A percentile compares a stretch with the other conserved stretches of the same genome.
phyloP scores from a whole-genome alignment of 1,140 invertebrate genomes.

The Neuroterus valhalla region DNA sequence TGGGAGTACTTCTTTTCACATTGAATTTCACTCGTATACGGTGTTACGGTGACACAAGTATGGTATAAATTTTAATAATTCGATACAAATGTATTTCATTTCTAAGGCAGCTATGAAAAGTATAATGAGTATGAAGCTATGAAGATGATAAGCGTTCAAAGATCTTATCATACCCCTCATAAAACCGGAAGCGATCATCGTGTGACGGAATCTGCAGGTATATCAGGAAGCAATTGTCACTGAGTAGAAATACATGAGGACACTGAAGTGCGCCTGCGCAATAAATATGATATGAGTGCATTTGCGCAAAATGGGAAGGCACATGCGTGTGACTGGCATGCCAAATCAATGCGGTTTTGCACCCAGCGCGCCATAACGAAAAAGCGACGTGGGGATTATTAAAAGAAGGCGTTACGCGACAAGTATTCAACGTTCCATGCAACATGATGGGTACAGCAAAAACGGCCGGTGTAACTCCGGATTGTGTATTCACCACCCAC shows the following conservation, averaged over 20 bases:
- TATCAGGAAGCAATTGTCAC: slow-evolving; percentile 33
- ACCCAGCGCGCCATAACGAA: too few relatives aligned
- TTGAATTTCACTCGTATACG: not conserved
- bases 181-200: slow-evolving; percentile 1
- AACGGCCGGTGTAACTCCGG: slow-evolving; percentile 35
- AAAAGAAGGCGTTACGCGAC: not conserved
- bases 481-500: slow-evolving; percentile 29
- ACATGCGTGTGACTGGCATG: slow-evolving; percentile 21
- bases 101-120: too few relatives aligned
- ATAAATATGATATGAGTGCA: too few relatives aligned
- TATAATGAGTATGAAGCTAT: too few relatives aligned
- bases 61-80: not conserved
- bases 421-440: slow-evolving; percentile 1
- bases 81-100: too few relatives aligned
- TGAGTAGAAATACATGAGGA: not conserved
- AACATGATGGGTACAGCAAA: too few relatives aligned
- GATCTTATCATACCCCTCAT: not conserved
- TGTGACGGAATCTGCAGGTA: not conserved
- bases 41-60: not conserved
- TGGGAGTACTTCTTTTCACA: not conserved
- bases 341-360: slow-evolving; percentile 19
- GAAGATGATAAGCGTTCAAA: not conserved
- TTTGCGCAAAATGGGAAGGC: slow-evolving; percentile 27
- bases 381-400: too few relatives aligned
- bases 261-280: too few relatives aligned